Percentiles rank a stretch among this genome's conserved stretches.
Evolutionary conservation across 2,113 vertebrate genomes (phyloP).

Genomic region (Patagioenas fasciata): DNA sequence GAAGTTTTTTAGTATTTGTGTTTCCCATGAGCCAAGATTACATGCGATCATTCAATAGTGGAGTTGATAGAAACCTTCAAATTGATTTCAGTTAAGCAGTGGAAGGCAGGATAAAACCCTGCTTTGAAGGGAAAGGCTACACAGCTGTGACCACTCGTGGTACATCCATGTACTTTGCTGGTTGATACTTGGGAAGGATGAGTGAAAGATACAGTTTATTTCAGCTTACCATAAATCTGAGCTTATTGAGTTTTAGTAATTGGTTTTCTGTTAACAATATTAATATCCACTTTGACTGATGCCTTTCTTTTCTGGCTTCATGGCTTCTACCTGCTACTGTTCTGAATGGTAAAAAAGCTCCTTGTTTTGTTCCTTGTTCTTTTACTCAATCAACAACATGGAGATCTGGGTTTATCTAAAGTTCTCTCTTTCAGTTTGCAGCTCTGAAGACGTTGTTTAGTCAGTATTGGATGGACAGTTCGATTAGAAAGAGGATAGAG

Average conservation of each 20-base stretch:
- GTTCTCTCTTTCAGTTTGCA: not conserved
- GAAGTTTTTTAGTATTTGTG: not conserved
- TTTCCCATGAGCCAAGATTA: not conserved
- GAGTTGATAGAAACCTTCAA: not conserved
- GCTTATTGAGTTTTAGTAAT: not conserved
- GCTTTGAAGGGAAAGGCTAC: not conserved
- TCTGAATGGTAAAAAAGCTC: not conserved
- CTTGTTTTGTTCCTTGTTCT: not conserved
- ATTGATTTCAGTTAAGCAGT: not conserved
- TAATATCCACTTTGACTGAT: not conserved
- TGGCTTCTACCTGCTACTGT: not conserved
- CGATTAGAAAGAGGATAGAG: not conserved
- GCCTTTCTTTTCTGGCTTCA: not conserved
- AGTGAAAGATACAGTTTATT: not conserved
- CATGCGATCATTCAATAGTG: not conserved
- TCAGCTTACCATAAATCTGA: not conserved
- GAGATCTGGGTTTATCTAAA: not conserved
- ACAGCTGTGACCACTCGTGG: rapidly evolving
- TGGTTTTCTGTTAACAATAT: not conserved
- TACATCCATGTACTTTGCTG: rapidly evolving
- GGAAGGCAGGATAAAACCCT: not conserved
- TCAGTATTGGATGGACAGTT: not conserved
- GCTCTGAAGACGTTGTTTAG: not conserved
- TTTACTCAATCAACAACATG: not conserved
- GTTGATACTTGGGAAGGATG: not conserved